Evolutionary conservation across 2,888 invertebrate genomes (phyloP), one percentile per base, ranked within the genome.

Genomic region (Pristionchus entomophagus): DNA sequence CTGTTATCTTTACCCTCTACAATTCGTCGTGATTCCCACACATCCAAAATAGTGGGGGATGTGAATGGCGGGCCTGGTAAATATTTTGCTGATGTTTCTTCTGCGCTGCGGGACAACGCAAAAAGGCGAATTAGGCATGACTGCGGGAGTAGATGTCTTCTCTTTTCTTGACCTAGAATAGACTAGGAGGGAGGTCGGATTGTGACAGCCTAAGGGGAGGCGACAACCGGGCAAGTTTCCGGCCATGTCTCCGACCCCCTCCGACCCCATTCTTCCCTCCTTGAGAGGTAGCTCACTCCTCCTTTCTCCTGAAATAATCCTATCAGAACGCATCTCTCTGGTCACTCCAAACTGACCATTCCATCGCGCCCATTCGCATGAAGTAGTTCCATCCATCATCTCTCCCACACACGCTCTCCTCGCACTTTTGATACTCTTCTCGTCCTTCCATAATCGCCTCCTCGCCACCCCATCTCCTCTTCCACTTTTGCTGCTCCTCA

Each of bases 201-300:
- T 45, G 73, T 73, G 73, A 73, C 73, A 73, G 73, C 32, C 41
- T 41, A 41, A 73, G 73, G 73, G 41, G 73, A 73, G 73, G 38
- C 38, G 29, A 35, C 41, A 26, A 41, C 41, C 38, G n/a, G n/a
- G n/a, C n/a, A 35, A n/a, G 41, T 73, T 41, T 73, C 45, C 69
- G n/a, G 69, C 35, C 10, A 17, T 56, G 22, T 22, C 56, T 22
- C n/a, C 56, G 8, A 17, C 22, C 19, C 19, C n/a, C n/a, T n/a
- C n/a, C n/a, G n/a, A n/a, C n/a, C n/a, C n/a, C n/a, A n/a, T n/a
- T n/a, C n/a, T n/a, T n/a, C 65, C 35, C 69, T n/a, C 41, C 73
- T 14, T 45, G 45, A 45, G 8, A n/a, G n/a, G n/a, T 14, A 45
- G 73, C 45, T 73, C 41, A 22, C n/a, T 22, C 45, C 38, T 5